A percentile compares a stretch with the other conserved stretches of the same genome.
phyloP scores from a whole-genome alignment of 92 coral and sea anemone species.

The Phenganax stokvisi region DNA sequence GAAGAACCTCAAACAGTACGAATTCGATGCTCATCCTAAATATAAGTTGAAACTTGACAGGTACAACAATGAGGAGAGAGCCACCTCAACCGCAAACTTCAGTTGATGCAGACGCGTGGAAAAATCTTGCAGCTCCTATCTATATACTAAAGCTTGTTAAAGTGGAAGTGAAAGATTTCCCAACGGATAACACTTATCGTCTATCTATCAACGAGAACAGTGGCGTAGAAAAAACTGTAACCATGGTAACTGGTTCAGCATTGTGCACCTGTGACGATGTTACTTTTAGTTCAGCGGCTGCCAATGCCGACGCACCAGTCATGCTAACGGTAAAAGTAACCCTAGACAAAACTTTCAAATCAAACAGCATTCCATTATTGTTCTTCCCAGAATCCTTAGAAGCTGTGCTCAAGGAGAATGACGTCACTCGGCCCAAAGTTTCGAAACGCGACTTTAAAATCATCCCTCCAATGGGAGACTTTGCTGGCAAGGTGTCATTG shows the following conservation, averaged over 20 bases:
- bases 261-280: conserved; percentile 31
- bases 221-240: conserved; percentile 20
- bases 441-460: conserved; percentile 39
- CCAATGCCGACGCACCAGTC: conserved; percentile 40
- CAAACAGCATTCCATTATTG: conserved; percentile 15
- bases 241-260: conserved; percentile 24
- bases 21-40: too few relatives aligned
- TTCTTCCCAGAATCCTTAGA: conserved; percentile 46
- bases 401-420: conserved; percentile 36
- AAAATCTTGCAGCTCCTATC: conserved; percentile 28
- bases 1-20: too few relatives aligned
- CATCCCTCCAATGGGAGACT: conserved; percentile 20
- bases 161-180: conserved; percentile 33
- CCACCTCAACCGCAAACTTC: conserved; percentile 19
- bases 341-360: conserved; percentile 38
- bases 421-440: conserved; percentile 40
- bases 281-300: conserved; percentile 32
- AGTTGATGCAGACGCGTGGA: conserved; percentile 18
- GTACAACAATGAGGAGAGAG: conserved; percentile 27
- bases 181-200: conserved; percentile 9
- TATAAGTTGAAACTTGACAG: background rate
- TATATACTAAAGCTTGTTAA: conserved; percentile 32
- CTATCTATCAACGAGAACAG: conserved; percentile 18
- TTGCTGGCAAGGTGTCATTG: conserved; percentile 32
- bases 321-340: conserved; percentile 39